Evolutionary conservation across 2,797 vertebrate genomes (phyloP).

Genomic region (Phrynocephalus guinanensis): DNA sequence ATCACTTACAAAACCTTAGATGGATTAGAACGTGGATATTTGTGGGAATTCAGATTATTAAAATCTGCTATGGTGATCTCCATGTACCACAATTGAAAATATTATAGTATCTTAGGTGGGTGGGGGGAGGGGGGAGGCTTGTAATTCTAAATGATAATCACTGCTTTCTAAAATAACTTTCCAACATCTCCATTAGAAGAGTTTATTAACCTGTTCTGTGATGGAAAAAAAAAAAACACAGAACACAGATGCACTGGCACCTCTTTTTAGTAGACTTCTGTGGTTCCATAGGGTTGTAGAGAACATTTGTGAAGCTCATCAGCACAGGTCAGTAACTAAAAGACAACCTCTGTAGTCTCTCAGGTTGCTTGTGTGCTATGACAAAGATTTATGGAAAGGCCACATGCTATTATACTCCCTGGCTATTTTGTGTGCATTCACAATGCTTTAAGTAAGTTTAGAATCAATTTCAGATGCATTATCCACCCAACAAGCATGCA

Average conservation of each 20-base stretch:
- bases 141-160: neutral
- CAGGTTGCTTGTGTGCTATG: neutral
- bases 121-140: neutral
- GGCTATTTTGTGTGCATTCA: constrained; percentile 2
- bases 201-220: neutral
- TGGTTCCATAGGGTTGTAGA: neutral
- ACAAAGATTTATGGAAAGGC: constrained; percentile 14
- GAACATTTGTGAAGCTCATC: neutral
- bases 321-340: neutral
- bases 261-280: neutral
- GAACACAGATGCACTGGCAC: too few relatives aligned
- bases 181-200: neutral
- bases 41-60: too few relatives aligned
- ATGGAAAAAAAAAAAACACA: neutral
- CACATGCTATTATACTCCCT: neutral
- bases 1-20: too few relatives aligned
- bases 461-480: neutral
- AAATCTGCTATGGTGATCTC: too few relatives aligned
- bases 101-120: too few relatives aligned
- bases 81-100: too few relatives aligned
- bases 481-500: neutral
- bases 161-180: neutral
- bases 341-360: neutral
- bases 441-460: constrained; percentile 21
- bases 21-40: too few relatives aligned